Base-by-base conservation (phyloP, 2,797 vertebrate genomes). In the Scleropages formosus region DNA sequence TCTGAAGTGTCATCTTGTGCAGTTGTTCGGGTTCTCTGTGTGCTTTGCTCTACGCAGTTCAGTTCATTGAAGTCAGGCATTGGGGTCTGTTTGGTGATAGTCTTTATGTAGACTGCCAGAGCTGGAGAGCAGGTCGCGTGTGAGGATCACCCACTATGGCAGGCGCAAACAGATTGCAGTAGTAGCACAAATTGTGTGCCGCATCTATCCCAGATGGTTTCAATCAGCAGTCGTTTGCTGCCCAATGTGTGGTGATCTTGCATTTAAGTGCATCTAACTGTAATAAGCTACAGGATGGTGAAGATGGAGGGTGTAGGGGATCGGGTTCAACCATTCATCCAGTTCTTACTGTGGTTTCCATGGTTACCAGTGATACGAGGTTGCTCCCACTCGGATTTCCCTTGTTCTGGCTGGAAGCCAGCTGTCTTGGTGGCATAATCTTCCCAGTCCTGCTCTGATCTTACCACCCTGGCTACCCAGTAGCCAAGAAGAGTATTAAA, bases 291-390 rank as follows among this genome's bases (percentile, higher is more conserved):
- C 9, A 9, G 53, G 12, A 58, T 58, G 53, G 53, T 58, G 12
- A 13, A n/a, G 0, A 13, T 58, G 39, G 31, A 6, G 31, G 31
- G 31, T 31, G 31, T 12, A 12, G 53, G n/a, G 44, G 46, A 46
- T 31, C 31, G 0, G 11, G 44, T 1, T 16, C 18, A 9, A 53
- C 27, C 9, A 4, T 59, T 58, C 18, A 26, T 71, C 26, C 68
- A 24, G 71, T 58, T 80, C 66, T n/a, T 80, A 76, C 66, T 26
- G 16, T 49, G 11, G 77, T 78, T 78, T 63, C 72, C 72, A 74
- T 78, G 65, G 77, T 68, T 74, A 78, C 77, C 26, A 20, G 44
- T 18, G 65, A 56, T 73, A 26, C 31, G 22, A 46, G n/a, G 47
- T 18, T 20, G 66, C 44, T 51, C 12, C 66, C 20, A 22, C 1